Evolutionary conservation across 2,888 invertebrate species (phyloP), one percentile per base, ranked within the genome.

Genomic region (Clepsis dumicolana): DNA sequence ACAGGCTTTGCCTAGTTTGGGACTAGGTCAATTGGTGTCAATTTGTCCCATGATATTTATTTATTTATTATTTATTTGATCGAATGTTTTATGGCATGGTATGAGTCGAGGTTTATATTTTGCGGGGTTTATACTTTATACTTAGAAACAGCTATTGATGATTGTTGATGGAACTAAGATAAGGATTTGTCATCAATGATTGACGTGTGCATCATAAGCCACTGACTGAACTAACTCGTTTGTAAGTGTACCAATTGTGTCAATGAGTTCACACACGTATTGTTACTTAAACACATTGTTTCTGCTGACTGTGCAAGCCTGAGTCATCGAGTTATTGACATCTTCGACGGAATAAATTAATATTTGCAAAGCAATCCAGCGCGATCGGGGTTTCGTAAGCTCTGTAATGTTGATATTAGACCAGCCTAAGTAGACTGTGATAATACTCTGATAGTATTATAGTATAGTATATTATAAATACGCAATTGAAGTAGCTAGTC

Each of bases 241-340:
- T 44, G 4, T n/a, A 18, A 18, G 18, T 18, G 44, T 44, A 1
- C 18, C 5, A 48, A 10, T 21, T 48, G 12, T 12, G 21, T 21
- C 21, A 48, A 3, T 44, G 7, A 18, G 16, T 18, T 16, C 29
- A 10, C 8, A 35, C 35, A 35, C 8, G 5, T 48, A 48, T 21
- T 48, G 21, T 21, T 21, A 48, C 4, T n/a, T 38, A 35, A 35
- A 4, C 10, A 21, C 8, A 12, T 21, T 12, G 5, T 52, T 59
- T 29, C 14, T 21, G 14, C 24, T 25, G 59, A 68, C 59, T 64
- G 68, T 64, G 53, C 63, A 1, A 21, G 14, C 38, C 12, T 59
- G 41, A 68, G 68, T 68, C 68, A 64, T 44, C 50, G 61, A 48
- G 27, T 21, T 62, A 62, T 65, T 62, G 68, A 68, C 68, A 64